Percentiles rank a stretch among this genome's conserved stretches.
Evolutionary conservation across 2,888 invertebrate species (phyloP).

Genomic region (Hydraecia micacea): DNA sequence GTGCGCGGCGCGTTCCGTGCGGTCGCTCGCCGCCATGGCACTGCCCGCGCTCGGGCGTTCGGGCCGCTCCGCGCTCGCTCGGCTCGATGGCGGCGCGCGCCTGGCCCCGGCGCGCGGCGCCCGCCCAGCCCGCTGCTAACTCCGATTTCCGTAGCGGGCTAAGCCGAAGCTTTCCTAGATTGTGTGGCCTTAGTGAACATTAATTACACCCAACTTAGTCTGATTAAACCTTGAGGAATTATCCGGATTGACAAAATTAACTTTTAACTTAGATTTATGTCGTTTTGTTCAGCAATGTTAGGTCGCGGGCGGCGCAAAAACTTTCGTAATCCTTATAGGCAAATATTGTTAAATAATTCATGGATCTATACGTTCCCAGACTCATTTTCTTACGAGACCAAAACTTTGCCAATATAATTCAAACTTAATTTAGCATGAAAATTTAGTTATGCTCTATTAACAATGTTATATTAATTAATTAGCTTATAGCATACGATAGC

Average conservation of each 20-base stretch:
- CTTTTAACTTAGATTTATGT: conserved; percentile 90
- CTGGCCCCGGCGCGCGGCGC: conserved; percentile 62
- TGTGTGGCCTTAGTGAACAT: conserved; percentile 90
- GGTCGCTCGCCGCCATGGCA: conserved; percentile 80
- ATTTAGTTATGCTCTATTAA: conserved; percentile 31
- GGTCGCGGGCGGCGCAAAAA: conserved; percentile 43
- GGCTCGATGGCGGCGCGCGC: conserved; percentile 56
- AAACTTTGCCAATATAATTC: conserved; percentile 50
- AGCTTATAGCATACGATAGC: conserved; percentile 12
- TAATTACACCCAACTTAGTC: conserved; percentile 90
- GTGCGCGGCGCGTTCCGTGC: conserved; percentile 77
- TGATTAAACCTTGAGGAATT: conserved; percentile 90
- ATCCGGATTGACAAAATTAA: conserved; percentile 90
- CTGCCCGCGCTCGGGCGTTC: conserved; percentile 72
- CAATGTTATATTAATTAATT: conserved; percentile 36
- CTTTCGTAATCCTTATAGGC: conserved; percentile 56
- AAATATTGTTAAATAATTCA: conserved; percentile 59
- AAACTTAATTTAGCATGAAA: conserved; percentile 39
- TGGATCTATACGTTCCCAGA: conserved; percentile 43
- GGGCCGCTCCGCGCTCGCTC: conserved; percentile 59
- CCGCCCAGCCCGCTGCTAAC: conserved; percentile 77
- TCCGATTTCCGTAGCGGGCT: conserved; percentile 83
- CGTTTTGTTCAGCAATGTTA: conserved; percentile 70
- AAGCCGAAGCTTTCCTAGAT: conserved; percentile 89
- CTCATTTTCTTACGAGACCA: conserved; percentile 35